These are phyloP conservation scores for Prorops nasuta DNA, from an alignment of 1,140 invertebrate genomes.

Conservation along the genomic window DNA sequence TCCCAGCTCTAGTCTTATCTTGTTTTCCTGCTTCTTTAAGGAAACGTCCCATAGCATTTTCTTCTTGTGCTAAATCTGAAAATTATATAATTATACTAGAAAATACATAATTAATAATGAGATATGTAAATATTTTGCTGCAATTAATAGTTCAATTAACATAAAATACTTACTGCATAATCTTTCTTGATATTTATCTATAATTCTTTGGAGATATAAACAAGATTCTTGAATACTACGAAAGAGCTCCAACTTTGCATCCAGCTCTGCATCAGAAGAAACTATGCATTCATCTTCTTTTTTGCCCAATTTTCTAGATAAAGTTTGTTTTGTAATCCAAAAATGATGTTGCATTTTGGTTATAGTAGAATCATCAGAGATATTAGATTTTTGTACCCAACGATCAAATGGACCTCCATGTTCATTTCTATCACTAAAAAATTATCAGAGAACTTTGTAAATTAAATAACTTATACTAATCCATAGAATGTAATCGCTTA, in stretches of 20 bases:
- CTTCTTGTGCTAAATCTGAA: constrained; percentile 85
- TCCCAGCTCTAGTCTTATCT: constrained; percentile 83
- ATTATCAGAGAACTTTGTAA: too few species aligned
- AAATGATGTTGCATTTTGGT: constrained; percentile 93
- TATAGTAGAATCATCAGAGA: constrained; percentile 48
- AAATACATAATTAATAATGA: not conserved
- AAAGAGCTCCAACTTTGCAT: constrained; percentile 96
- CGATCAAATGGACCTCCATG: constrained; percentile 39
- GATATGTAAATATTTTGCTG: too few species aligned
- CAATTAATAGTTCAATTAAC: too few species aligned
- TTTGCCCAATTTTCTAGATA: constrained; percentile 91
- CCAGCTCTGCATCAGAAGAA: constrained; percentile 92
- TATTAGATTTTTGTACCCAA: constrained; percentile 37
- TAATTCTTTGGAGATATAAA: constrained; percentile 81
- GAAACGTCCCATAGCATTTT: constrained; percentile 92
- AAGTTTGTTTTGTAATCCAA: constrained; percentile 96
- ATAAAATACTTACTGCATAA: constrained; percentile 79
- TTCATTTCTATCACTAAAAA: constrained; percentile 29
- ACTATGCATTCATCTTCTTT: constrained; percentile 98
- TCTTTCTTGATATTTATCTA: constrained; percentile 93
- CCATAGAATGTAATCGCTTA: too few species aligned
- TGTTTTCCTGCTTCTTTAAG: constrained; percentile 92
- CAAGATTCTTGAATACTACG: constrained; percentile 93
- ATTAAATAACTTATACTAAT: too few species aligned
- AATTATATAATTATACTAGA: constrained; percentile 4